Base-by-base conservation (phyloP, 2,797 vertebrate species). In the Coregonus ussuriensis region DNA sequence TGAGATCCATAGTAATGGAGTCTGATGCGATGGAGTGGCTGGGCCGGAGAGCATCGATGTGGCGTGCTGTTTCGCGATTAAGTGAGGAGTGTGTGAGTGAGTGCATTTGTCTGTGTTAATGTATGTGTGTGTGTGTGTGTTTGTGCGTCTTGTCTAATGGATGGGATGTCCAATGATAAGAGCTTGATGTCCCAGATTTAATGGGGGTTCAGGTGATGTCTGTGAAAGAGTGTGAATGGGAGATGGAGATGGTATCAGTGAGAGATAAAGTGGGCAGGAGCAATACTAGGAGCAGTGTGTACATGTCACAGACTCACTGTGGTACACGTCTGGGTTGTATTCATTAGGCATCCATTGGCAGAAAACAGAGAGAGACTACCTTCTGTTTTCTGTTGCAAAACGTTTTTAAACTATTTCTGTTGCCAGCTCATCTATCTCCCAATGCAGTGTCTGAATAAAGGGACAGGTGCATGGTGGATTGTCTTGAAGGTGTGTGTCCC, bases 131-230 rank as follows among this genome's bases (percentile, higher is more conserved):
- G 52, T 67, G 41, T 53, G 62, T 62, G 71, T 15, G 16, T 33
- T 81, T 81, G 69, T 18, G 15, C 3, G 80, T 81, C 4, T 82
- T 69, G 47, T 78, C 84, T 74, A 84, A 83, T n/a, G 62, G 83
- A 87, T 83, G 83, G 76, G 15, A 53, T 81, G 84, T 85, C 84
- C 79, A 76, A 79, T 72, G 82, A 89, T 85, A 83, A 88, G 80
- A 77, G 75, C 69, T 65, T 4, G 80, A 37, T 66, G 81, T 69
- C 65, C 69, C 21, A 56, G 67, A 69, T 69, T 25, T 81, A 81
- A 81, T 76, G 83, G 78, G 80, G 79, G 83, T 77, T 87, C 78
- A 86, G 65, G 77, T 82, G 82, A 88, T 83, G 79, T 84, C 82
- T 84, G 76, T 63, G 80, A 51, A 77, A 6, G 72, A 82, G 71